Percentiles rank a stretch among this genome's conserved stretches.
phyloP scores from a whole-genome alignment of 1,140 invertebrate species.

The Musca vetustissima region DNA sequence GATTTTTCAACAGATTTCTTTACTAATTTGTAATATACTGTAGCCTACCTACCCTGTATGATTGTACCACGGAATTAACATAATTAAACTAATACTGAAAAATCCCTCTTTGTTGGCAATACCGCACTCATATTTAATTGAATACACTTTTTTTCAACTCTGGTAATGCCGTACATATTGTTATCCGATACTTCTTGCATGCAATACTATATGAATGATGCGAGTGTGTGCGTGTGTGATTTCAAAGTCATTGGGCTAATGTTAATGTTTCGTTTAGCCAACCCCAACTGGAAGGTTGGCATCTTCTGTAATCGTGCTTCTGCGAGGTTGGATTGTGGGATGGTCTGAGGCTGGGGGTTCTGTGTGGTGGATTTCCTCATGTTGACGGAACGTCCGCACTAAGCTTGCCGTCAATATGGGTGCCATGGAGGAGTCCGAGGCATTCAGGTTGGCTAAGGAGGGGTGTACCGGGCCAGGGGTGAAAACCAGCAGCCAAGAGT shows the following conservation, averaged over 20 bases:
- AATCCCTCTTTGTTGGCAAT: too few species aligned
- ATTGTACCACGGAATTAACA: too few species aligned
- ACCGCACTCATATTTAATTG: too few species aligned
- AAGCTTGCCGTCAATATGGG: constrained; percentile 93
- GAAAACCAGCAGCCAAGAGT: constrained; percentile 96
- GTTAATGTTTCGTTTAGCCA: neutral
- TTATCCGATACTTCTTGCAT: neutral
- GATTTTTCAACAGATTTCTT: too few species aligned
- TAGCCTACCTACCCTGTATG: too few species aligned
- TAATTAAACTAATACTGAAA: too few species aligned
- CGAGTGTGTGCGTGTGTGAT: neutral
- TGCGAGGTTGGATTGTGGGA: constrained; percentile 31
- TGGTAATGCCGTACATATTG: too few species aligned
- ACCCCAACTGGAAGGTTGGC: constrained; percentile 30
- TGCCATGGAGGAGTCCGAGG: constrained; percentile 74
- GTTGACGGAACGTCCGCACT: constrained; percentile 84
- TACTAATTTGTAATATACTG: too few species aligned
- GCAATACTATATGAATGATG: neutral
- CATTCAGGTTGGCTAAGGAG: constrained; percentile 90
- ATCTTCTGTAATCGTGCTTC: constrained; percentile 49
- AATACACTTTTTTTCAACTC: too few species aligned
- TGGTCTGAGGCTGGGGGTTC: constrained; percentile 30
- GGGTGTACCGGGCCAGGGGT: constrained; percentile 94
- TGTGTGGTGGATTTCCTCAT: constrained; percentile 58
- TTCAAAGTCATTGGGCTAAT: constrained; percentile 56